phyloP scores from a whole-genome alignment of 2,888 invertebrate genomes.

The Diarsia dahlii region DNA sequence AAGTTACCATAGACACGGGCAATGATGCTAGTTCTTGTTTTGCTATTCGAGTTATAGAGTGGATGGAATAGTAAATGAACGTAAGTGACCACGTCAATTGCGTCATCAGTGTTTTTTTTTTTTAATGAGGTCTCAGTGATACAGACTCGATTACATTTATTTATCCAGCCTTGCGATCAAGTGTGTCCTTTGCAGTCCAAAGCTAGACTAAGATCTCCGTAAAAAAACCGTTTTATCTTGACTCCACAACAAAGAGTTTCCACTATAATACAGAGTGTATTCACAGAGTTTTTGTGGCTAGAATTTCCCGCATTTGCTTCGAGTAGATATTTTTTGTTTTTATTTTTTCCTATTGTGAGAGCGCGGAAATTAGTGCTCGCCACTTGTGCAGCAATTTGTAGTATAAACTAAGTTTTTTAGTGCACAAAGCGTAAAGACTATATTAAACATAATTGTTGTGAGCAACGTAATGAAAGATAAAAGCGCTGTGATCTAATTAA shows the following conservation, averaged over 20 bases:
- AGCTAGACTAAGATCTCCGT: neutral
- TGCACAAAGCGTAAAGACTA: slow-evolving; percentile 36
- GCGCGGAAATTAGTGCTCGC: slow-evolving; percentile 54
- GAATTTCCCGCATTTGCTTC: slow-evolving; percentile 47
- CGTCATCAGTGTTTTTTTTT: too few relatives aligned
- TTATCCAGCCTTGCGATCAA: neutral
- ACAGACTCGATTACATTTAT: neutral
- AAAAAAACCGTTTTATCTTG: slow-evolving; percentile 20
- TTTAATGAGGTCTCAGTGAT: neutral
- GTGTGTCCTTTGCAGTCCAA: neutral
- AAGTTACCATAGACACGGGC: too few relatives aligned
- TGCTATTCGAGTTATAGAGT: too few relatives aligned
- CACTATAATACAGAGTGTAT: slow-evolving; percentile 39
- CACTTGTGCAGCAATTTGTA: slow-evolving; percentile 54
- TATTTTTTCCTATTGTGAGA: slow-evolving; percentile 49
- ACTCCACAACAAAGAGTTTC: slow-evolving; percentile 28
- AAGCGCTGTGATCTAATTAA: neutral
- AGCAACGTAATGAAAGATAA: slow-evolving; percentile 9
- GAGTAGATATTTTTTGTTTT: slow-evolving; percentile 27
- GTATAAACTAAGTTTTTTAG: slow-evolving; percentile 48
- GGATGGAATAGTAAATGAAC: too few relatives aligned
- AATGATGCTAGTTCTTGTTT: too few relatives aligned
- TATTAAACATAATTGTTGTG: slow-evolving; percentile 41
- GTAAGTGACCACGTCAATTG: too few relatives aligned
- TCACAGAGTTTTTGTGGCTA: slow-evolving; percentile 49